phyloP scores from a whole-genome alignment of 30 jellyfish, hydroid and myxozoan species.

The Pelagia noctiluca region DNA sequence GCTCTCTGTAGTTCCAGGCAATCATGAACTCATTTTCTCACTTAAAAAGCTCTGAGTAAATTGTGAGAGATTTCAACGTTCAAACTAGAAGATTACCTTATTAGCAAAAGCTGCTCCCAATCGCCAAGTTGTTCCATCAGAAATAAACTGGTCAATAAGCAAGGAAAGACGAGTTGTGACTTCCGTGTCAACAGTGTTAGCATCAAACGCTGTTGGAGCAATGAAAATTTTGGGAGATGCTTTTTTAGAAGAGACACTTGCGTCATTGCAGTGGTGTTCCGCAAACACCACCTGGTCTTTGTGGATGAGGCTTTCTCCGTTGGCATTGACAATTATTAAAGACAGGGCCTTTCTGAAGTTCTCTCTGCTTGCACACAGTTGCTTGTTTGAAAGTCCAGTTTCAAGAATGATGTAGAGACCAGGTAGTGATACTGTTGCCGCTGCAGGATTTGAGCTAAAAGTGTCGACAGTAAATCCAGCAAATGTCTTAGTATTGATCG shows the following conservation, averaged over 20 bases:
- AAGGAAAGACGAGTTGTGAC: conserved; percentile 55
- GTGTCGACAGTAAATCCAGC: conserved; percentile 2
- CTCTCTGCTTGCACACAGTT: conserved; percentile 21
- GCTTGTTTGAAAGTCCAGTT: conserved; percentile 36
- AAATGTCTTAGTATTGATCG: conserved; percentile 10
- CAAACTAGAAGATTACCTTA: too few species aligned
- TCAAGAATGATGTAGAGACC: conserved; percentile 14
- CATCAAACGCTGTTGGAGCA: conserved; percentile 40
- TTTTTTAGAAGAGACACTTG: not conserved
- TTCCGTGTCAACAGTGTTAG: conserved; percentile 25
- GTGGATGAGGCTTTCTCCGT: not conserved
- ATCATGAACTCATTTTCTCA: too few species aligned
- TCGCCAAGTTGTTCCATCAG: conserved; percentile 84
- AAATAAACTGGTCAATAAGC: conserved; percentile 54
- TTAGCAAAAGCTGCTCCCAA: conserved; percentile 67
- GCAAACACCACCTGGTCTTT: conserved; percentile 43
- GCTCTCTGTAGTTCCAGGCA: too few species aligned
- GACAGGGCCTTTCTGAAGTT: conserved; percentile 38
- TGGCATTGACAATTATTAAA: conserved; percentile 18
- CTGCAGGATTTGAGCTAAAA: conserved; percentile 14
- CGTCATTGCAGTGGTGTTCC: conserved; percentile 35
- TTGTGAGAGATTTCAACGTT: too few species aligned
- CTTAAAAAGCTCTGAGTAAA: too few species aligned
- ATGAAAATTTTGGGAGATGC: conserved; percentile 26
- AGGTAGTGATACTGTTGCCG: conserved; percentile 22